Evolutionary conservation across 2,888 invertebrate genomes (phyloP).

Genomic region (Macrosiphum euphorbiae): DNA sequence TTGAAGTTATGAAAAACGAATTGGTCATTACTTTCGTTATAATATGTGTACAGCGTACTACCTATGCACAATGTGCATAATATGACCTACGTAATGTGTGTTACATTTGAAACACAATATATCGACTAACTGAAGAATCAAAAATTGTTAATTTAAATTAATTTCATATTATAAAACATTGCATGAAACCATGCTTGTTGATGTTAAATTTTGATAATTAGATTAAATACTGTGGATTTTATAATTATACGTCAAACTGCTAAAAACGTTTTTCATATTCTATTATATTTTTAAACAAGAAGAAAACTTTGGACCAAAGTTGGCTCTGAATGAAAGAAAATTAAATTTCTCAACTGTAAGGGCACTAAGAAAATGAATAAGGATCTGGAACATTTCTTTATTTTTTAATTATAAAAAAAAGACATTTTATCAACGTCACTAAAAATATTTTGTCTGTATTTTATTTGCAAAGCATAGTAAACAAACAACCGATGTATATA

Average conservation of each 20-base stretch:
- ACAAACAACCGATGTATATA: neutral
- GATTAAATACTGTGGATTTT: neutral
- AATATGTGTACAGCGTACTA: neutral
- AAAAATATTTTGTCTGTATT: neutral
- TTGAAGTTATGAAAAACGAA: neutral
- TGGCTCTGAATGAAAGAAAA: neutral
- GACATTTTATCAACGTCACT: neutral
- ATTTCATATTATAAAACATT: neutral
- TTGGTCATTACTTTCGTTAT: neutral
- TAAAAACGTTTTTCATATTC: conserved; percentile 4
- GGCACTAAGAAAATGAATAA: neutral
- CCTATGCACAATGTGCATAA: too few relatives aligned
- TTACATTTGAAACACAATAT: neutral
- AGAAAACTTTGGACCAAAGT: neutral
- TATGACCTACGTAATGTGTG: neutral
- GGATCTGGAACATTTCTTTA: neutral
- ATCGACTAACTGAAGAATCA: neutral
- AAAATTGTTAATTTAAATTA: neutral
- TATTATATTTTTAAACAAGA: neutral
- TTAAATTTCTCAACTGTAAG: neutral
- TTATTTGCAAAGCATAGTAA: neutral
- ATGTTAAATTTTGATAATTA: neutral
- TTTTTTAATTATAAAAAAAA: neutral
- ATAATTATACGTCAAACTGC: neutral
- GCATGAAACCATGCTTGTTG: neutral